phyloP scores from a whole-genome alignment of 2,888 invertebrate genomes.

The Adineta ricciae region DNA sequence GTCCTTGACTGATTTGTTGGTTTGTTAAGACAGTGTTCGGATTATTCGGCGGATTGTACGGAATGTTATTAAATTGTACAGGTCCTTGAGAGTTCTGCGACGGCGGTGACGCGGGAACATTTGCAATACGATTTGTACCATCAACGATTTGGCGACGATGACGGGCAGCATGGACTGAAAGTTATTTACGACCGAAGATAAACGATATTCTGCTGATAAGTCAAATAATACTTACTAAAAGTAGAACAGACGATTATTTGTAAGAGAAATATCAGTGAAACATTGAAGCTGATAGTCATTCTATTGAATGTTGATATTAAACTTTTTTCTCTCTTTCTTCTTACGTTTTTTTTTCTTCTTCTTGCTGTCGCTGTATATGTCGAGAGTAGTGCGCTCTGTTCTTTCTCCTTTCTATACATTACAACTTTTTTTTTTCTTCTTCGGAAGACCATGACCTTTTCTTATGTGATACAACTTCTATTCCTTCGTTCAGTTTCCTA shows the following conservation, averaged over 20 bases:
- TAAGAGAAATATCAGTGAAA: not conserved
- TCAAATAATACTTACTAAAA: not conserved
- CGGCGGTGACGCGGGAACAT: not conserved
- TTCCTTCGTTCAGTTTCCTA: not conserved
- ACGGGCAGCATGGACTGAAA: not conserved
- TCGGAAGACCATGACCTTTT: not conserved
- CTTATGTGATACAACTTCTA: not conserved
- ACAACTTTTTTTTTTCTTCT: not conserved
- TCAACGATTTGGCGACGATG: not conserved
- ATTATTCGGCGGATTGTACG: not conserved
- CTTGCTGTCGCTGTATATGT: not conserved
- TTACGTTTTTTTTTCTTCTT: not conserved
- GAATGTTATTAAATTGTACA: not conserved
- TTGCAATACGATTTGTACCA: not conserved
- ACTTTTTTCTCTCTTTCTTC: not conserved
- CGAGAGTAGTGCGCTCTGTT: not conserved
- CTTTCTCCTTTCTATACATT: not conserved
- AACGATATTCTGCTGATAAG: not conserved
- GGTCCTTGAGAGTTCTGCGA: not conserved
- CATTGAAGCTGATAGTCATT: not conserved
- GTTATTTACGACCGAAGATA: not conserved
- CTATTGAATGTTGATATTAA: not conserved
- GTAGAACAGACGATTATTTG: not conserved
- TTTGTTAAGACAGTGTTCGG: not conserved
- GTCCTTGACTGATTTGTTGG: not conserved